These are phyloP conservation scores for Sussaba pulchella DNA, from an alignment of 2,888 invertebrate species.

Conservation along the genomic window DNA sequence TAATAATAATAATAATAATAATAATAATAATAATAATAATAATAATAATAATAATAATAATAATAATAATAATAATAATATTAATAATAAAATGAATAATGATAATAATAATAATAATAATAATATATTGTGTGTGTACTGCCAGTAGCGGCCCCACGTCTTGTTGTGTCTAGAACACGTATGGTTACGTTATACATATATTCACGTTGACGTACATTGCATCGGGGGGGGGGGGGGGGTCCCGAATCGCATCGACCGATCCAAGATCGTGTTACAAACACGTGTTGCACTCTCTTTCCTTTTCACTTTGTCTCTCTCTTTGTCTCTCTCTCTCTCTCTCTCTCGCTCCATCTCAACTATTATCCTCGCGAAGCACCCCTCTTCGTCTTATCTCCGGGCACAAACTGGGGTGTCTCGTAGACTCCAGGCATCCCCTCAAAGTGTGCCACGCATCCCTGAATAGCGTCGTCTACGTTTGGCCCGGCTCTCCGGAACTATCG, in stretches of 20 bases:
- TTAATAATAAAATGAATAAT: too few relatives aligned
- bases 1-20: too few relatives aligned
- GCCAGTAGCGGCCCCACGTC: neutral
- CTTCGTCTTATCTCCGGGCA: slow-evolving; percentile 55
- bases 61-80: too few relatives aligned
- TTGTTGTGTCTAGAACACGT: neutral
- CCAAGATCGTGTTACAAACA: slow-evolving; percentile 76
- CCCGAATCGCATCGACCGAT: slow-evolving; percentile 77
- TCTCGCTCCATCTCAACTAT: slow-evolving; percentile 10
- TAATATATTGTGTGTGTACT: neutral
- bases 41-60: too few relatives aligned
- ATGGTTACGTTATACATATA: slow-evolving; percentile 28
- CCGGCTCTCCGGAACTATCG: slow-evolving; percentile 9
- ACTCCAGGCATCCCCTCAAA: slow-evolving; percentile 60
- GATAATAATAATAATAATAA: neutral
- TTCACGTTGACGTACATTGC: slow-evolving; percentile 37
- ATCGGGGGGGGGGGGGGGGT: slow-evolving; percentile 66
- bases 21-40: too few relatives aligned
- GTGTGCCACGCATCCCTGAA: slow-evolving; percentile 69
- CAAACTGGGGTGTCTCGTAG: slow-evolving; percentile 37
- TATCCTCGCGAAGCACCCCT: neutral
- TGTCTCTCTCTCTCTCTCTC: slow-evolving; percentile 55
- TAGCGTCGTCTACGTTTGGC: slow-evolving; percentile 54
- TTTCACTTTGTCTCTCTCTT: too few relatives aligned
- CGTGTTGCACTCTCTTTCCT: slow-evolving; percentile 54